phyloP scores from a whole-genome alignment of 2,888 invertebrate species.

The Sesia bembeciformis region DNA sequence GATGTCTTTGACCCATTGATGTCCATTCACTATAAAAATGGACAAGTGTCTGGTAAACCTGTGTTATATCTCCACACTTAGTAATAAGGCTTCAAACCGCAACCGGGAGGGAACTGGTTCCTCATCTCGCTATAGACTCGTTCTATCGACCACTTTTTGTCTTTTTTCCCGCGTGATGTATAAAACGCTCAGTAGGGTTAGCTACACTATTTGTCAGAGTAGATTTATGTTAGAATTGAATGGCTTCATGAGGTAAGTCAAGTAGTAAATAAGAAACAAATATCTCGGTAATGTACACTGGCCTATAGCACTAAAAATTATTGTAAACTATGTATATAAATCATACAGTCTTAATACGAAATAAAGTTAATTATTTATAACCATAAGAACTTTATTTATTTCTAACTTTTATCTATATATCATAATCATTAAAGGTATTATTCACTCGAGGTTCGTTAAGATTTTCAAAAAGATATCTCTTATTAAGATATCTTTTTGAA shows the following conservation, averaged over 20 bases:
- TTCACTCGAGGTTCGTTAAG: too few species aligned
- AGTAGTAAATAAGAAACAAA: too few species aligned
- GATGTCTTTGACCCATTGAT: background rate
- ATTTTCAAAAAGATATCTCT: too few species aligned
- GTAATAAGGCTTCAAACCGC: slow-evolving; percentile 52
- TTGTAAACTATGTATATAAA: background rate
- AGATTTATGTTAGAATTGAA: too few species aligned
- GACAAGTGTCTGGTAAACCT: background rate
- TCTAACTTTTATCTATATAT: too few species aligned
- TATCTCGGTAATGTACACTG: too few species aligned
- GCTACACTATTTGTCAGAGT: background rate
- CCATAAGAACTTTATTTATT: too few species aligned
- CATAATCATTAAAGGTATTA: too few species aligned
- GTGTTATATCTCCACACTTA: slow-evolving; percentile 2
- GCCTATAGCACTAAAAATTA: too few species aligned
- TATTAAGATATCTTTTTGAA: too few species aligned
- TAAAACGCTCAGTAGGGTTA: background rate
- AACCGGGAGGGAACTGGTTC: slow-evolving; percentile 40
- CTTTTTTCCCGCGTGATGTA: slow-evolving; percentile 6
- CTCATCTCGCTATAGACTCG: slow-evolving; percentile 13
- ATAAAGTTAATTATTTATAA: background rate
- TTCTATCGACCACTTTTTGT: slow-evolving; percentile 26
- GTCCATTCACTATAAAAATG: background rate
- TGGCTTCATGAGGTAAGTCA: too few species aligned
- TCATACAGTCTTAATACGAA: background rate